These are phyloP conservation scores for Myoxocephalus aenaeus DNA, from an alignment of 2,797 vertebrate genomes.

Conservation along the genomic window DNA sequence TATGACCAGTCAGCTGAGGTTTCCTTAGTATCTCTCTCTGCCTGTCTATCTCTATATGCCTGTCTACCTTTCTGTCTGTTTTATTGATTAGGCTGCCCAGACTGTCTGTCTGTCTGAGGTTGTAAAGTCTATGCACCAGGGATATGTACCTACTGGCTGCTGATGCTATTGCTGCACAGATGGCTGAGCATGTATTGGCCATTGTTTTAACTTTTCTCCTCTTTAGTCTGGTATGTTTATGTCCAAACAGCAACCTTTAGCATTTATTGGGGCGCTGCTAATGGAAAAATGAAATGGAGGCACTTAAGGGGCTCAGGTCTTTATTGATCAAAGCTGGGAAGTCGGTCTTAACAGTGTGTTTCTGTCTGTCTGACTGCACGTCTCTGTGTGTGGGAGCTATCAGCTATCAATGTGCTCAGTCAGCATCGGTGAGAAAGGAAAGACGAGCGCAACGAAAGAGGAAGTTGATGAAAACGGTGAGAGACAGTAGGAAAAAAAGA, in stretches of 20 bases:
- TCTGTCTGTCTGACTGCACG: constrained; percentile 22
- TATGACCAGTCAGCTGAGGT: not conserved
- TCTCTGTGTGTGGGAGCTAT: constrained; percentile 42
- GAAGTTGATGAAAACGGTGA: constrained; percentile 53
- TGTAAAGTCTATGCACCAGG: constrained; percentile 27
- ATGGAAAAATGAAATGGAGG: constrained; percentile 17
- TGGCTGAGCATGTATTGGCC: not conserved
- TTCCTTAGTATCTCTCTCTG: not conserved
- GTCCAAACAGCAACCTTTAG: not conserved
- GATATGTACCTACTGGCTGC: constrained; percentile 19
- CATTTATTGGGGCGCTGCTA: constrained; percentile 25
- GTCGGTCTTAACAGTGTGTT: constrained; percentile 41
- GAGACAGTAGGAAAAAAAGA: constrained; percentile 5
- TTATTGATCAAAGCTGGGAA: constrained; percentile 59
- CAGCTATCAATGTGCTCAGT: constrained; percentile 56
- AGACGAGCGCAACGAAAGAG: constrained; percentile 38
- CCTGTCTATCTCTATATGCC: constrained; percentile 16
- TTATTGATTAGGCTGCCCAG: constrained; percentile 38
- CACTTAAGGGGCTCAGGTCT: constrained; percentile 39
- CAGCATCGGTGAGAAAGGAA: constrained; percentile 45
- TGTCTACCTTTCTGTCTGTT: constrained; percentile 16
- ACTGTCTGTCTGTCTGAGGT: constrained; percentile 16
- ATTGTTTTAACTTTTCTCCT: constrained; percentile 20
- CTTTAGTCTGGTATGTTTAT: constrained; percentile 18
- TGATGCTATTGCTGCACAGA: constrained; percentile 15